Base-by-base conservation (phyloP, 2,113 vertebrate species). In the Lates calcarifer region DNA sequence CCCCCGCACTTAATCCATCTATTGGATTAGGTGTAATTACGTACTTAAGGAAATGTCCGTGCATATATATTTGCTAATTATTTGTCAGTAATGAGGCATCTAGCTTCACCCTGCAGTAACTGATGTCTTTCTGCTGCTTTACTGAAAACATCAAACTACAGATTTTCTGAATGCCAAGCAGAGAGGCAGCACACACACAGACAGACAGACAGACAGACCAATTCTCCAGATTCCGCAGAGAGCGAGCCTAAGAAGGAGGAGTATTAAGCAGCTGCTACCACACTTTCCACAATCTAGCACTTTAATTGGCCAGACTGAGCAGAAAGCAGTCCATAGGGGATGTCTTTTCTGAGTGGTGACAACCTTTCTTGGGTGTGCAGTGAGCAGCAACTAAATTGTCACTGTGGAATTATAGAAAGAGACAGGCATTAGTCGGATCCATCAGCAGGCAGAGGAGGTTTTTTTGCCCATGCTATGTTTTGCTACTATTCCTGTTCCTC, bases 301-400 rank as follows among this genome's bases (percentile, higher is more conserved):
- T 90, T 82, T 92, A 93, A 93, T 92, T 93, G 91, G 85, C 86
- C 71, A 61, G 82, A 53, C 85, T 88, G 81, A 81, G 83, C 66
- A 71, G 79, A 84, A 80, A 91, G 78, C 62, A 49, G 58, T 86
- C 89, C 71, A 78, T 72, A 39, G 87, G 91, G 91, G 85, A 88
- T 77, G 84, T 84, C 51, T 89, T 90, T 86, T 86, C 84, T 86
- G 81, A 89, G 88, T 26, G 22, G 77, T 89, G 90, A 93, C 89
- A 92, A 90, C 90, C 86, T 87, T 90, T 92, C 89, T 74, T 61
- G 67, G 41, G 39, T 86, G 68, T 87, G 86, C 87, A 89, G 85
- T 41, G 66, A 92, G 85, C 71, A 78, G 81, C 84, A 89, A 80
- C 88, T 77, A 90, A 91, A 87, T 85, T 89, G 87, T 90, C 89